Evolutionary conservation across 2,797 vertebrate species (phyloP).

Genomic region (Forpus xanthops): DNA sequence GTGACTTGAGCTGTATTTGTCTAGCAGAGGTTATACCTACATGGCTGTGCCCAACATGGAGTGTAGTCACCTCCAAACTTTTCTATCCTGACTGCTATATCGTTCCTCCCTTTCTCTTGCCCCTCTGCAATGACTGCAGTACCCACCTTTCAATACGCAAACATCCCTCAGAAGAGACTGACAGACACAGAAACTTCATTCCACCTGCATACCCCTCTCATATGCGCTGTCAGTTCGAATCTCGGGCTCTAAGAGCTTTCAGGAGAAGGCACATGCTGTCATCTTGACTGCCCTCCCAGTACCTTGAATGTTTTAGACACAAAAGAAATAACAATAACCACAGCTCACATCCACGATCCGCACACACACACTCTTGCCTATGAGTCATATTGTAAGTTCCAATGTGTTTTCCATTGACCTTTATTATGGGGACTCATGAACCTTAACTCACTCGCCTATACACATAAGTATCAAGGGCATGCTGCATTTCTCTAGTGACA

Average conservation of each 20-base stretch:
- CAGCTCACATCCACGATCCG: neutral
- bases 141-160: neutral
- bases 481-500: neutral
- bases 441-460: neutral
- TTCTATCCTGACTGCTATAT: neutral
- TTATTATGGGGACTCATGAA: neutral
- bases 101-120: neutral
- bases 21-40: neutral
- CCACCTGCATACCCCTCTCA: neutral
- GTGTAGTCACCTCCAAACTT: neutral
- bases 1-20: neutral
- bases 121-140: neutral
- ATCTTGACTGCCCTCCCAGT: neutral
- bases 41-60: neutral
- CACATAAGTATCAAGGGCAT: neutral
- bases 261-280: neutral
- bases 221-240: neutral
- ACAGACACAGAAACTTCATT: neutral
- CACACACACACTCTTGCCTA: neutral
- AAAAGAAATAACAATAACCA: neutral
- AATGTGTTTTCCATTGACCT: conserved; percentile 31
- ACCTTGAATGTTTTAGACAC: neutral
- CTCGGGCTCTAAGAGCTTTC: neutral
- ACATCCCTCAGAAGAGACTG: neutral
- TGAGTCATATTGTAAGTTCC: neutral